Conservation (phyloP, 2,113 vertebrate genomes). For the Cottus gobio region DNA sequence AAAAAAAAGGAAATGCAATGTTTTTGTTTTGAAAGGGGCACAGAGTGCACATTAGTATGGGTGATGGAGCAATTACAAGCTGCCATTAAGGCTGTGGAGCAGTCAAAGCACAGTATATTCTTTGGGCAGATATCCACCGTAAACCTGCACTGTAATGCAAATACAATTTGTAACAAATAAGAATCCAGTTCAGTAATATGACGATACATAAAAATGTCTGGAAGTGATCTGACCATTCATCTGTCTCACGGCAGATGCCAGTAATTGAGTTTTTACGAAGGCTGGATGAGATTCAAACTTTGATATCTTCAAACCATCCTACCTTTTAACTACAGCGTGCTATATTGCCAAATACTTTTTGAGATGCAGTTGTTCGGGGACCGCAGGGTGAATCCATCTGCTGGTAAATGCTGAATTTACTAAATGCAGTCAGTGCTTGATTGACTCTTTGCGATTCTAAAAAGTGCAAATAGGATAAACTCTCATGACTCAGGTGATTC, state of each 20-base stretch:
- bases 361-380: slow-evolving; percentile 27
- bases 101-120: slow-evolving; percentile 51
- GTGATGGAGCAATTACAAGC: slow-evolving; percentile 80
- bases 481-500: background rate
- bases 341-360: slow-evolving; percentile 14
- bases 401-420: slow-evolving; percentile 6
- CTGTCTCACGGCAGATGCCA: slow-evolving; percentile 42
- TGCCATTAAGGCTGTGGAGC: slow-evolving; percentile 67
- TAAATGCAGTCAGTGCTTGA: background rate
- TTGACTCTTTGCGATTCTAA: background rate
- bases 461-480: background rate
- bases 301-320: slow-evolving; percentile 32
- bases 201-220: slow-evolving; percentile 2
- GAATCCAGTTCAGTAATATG: background rate
- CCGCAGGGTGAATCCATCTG: slow-evolving; percentile 35
- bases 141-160: slow-evolving; percentile 17
- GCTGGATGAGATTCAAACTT: slow-evolving; percentile 21
- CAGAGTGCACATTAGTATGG: slow-evolving; percentile 80
- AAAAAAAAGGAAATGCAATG: slow-evolving; percentile 71
- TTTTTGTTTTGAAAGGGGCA: slow-evolving; percentile 78
- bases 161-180: background rate
- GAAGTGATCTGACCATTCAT: slow-evolving; percentile 13
- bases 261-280: slow-evolving; percentile 28
- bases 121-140: slow-evolving; percentile 33
- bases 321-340: slow-evolving; percentile 12